Evolutionary conservation across 2,888 invertebrate species (phyloP).

Genomic region (Antitype chi): DNA sequence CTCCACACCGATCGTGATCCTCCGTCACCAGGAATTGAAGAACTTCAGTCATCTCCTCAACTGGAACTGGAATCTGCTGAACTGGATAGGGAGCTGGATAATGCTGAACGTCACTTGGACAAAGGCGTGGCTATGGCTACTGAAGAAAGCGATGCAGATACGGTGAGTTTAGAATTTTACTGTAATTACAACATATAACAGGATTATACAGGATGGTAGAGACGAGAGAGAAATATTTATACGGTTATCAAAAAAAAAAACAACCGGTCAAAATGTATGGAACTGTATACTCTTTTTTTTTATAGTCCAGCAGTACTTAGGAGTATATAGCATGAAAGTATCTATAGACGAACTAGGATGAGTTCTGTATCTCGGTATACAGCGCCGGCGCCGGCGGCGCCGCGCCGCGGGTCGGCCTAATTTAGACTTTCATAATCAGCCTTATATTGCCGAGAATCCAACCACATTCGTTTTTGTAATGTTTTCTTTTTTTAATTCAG

Average conservation of each 20-base stretch:
- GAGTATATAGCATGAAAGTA: neutral
- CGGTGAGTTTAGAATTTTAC: constrained; percentile 76
- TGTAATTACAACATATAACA: neutral
- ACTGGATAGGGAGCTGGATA: constrained; percentile 81
- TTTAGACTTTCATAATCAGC: too few species aligned
- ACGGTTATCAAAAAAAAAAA: too few species aligned
- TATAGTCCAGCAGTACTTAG: neutral
- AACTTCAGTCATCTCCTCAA: constrained; percentile 82
- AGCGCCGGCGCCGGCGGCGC: too few species aligned
- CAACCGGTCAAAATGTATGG: too few species aligned
- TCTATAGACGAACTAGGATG: too few species aligned
- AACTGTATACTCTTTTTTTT: neutral
- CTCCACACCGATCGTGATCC: constrained; percentile 72
- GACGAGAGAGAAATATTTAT: too few species aligned
- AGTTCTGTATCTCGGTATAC: too few species aligned
- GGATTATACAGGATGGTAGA: too few species aligned
- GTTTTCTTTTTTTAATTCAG: too few species aligned
- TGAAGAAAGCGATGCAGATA: constrained; percentile 87
- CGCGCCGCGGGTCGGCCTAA: too few species aligned
- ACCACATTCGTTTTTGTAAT: neutral
- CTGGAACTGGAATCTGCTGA: constrained; percentile 81
- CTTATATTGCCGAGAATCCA: neutral
- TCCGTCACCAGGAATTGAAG: constrained; percentile 77
- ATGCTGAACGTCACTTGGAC: constrained; percentile 82
- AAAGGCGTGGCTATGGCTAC: constrained; percentile 83